Evolutionary conservation across 1,140 invertebrate genomes (phyloP).

Genomic region (Sitophilus oryzae): DNA sequence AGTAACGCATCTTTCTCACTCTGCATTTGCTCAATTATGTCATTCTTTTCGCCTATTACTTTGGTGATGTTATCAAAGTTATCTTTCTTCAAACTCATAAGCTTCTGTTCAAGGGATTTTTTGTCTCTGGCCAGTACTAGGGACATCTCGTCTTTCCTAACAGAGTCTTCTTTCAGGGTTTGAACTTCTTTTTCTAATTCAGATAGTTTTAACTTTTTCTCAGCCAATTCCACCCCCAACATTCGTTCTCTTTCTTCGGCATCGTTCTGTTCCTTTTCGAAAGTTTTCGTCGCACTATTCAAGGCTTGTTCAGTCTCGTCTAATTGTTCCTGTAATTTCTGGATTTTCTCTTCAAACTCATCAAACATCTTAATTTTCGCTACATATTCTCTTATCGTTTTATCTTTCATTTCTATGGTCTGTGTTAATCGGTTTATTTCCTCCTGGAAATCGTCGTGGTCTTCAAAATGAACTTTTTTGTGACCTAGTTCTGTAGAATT

Average conservation of each 20-base stretch:
- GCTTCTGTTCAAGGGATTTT: constrained; percentile 32
- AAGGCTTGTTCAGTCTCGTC: constrained; percentile 49
- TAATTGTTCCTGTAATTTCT: constrained; percentile 48
- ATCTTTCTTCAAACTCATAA: constrained; percentile 22
- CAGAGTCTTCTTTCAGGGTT: constrained; percentile 52
- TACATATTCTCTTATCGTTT: constrained; percentile 29
- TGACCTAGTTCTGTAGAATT: constrained; percentile 37
- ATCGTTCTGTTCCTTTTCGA: constrained; percentile 54
- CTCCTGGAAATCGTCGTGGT: constrained; percentile 16
- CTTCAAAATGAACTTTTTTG: constrained; percentile 39
- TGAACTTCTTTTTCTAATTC: constrained; percentile 53
- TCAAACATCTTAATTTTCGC: constrained; percentile 40
- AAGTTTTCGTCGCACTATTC: constrained; percentile 48
- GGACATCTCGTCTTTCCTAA: constrained; percentile 55
- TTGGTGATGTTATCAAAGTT: constrained; percentile 33
- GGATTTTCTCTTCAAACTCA: constrained; percentile 52
- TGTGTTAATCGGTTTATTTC: constrained; percentile 26
- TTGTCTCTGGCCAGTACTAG: constrained; percentile 54
- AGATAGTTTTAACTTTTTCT: constrained; percentile 51
- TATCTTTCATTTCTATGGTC: constrained; percentile 18
- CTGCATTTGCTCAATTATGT: constrained; percentile 44
- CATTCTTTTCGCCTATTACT: constrained; percentile 46
- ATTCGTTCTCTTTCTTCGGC: constrained; percentile 51
- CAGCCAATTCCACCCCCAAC: constrained; percentile 51
- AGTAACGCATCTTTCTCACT: constrained; percentile 44